phyloP scores from a whole-genome alignment of 2,797 vertebrate genomes.

The Myoxocephalus aenaeus region DNA sequence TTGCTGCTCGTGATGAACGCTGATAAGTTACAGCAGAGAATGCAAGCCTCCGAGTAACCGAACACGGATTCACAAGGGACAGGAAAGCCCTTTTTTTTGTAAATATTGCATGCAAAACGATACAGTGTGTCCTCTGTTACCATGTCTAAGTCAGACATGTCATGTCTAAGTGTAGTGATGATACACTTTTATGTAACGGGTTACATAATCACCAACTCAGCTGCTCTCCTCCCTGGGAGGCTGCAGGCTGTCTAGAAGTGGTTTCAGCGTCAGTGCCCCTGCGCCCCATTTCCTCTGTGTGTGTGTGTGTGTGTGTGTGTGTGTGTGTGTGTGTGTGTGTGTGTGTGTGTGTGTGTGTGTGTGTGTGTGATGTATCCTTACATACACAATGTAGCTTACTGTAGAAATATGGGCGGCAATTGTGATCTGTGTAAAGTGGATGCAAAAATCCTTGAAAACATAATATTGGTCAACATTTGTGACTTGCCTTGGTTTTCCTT shows the following conservation, averaged over 20 bases:
- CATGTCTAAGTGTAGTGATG: slow-evolving; percentile 59
- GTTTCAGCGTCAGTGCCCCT: slow-evolving; percentile 53
- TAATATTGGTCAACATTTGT: background rate
- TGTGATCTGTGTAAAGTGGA: background rate
- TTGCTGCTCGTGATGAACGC: slow-evolving; percentile 1
- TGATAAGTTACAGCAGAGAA: background rate
- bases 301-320: slow-evolving; percentile 20
- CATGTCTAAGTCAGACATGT: too few species aligned
- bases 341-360: slow-evolving; percentile 8
- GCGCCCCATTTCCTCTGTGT: slow-evolving; percentile 46
- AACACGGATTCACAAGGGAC: background rate
- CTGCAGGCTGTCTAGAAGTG: slow-evolving; percentile 67
- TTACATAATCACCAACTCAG: slow-evolving; percentile 74
- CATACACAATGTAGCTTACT: slow-evolving; percentile 18
- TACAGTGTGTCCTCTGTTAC: slow-evolving; percentile 26
- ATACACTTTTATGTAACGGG: slow-evolving; percentile 73
- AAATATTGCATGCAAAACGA: slow-evolving; percentile 30
- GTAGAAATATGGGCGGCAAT: background rate
- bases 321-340: slow-evolving; percentile 12
- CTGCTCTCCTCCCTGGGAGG: slow-evolving; percentile 61
- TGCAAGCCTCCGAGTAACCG: background rate
- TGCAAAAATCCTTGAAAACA: background rate
- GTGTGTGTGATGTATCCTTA: slow-evolving; percentile 12
- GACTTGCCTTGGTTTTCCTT: background rate
- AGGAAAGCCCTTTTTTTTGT: slow-evolving; percentile 8